Evolutionary conservation across 2,888 invertebrate species (phyloP).

Genomic region (Panzeria rudis): DNA sequence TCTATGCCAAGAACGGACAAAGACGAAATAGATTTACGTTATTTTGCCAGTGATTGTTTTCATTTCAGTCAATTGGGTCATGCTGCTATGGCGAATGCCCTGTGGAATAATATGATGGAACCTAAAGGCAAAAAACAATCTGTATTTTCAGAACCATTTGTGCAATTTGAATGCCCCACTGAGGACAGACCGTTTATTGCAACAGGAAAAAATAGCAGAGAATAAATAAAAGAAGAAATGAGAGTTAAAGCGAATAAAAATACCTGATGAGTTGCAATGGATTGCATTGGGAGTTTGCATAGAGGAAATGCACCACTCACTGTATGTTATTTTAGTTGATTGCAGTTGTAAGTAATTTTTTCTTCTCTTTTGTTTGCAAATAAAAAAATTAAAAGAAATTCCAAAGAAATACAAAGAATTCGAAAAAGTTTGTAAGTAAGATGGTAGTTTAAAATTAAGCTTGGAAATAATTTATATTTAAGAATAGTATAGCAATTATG

Average conservation of each 20-base stretch:
- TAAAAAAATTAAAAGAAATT: not conserved
- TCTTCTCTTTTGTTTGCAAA: not conserved
- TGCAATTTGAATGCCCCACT: constrained; percentile 80
- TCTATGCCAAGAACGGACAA: constrained; percentile 80
- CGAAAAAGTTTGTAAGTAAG: not conserved
- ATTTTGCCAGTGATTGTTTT: constrained; percentile 86
- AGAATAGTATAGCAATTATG: not conserved
- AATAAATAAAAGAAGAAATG: constrained; percentile 18
- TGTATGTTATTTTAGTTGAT: constrained; percentile 53
- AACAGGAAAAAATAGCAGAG: constrained; percentile 76
- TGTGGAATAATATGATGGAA: constrained; percentile 86
- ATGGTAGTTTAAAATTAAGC: not conserved
- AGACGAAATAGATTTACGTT: constrained; percentile 84
- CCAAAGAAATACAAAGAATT: not conserved
- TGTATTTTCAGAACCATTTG: constrained; percentile 62
- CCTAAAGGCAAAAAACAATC: constrained; percentile 84
- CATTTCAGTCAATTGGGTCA: constrained; percentile 86
- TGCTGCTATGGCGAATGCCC: constrained; percentile 84
- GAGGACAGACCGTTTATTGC: constrained; percentile 79
- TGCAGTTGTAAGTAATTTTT: constrained; percentile 21
- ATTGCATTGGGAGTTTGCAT: constrained; percentile 51
- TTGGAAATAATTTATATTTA: not conserved
- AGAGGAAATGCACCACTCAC: constrained; percentile 27
- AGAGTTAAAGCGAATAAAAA: not conserved
- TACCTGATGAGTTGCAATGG: constrained; percentile 26